Evolutionary conservation across 2,888 invertebrate species (phyloP).

Genomic region (Tachina grossa): DNA sequence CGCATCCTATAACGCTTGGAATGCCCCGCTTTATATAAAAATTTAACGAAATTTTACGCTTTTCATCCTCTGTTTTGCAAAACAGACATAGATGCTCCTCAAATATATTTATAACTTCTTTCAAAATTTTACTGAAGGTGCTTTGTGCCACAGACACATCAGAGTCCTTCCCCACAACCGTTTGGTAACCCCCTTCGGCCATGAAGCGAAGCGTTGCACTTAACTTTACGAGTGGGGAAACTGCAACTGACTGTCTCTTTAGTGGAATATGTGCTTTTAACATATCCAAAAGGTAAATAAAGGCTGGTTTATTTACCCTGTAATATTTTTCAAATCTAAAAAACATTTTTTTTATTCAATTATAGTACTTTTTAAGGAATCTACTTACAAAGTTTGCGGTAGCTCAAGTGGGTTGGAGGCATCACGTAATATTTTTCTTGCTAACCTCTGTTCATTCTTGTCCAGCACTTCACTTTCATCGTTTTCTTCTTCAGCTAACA

Average conservation of each 20-base stretch:
- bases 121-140: too few relatives aligned
- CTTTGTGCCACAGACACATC: neutral
- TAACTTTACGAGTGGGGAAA: constrained; percentile 44
- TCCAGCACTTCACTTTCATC: too few relatives aligned
- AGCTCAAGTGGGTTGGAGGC: neutral
- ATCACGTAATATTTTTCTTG: too few relatives aligned
- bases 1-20: neutral
- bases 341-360: neutral
- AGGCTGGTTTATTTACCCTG: too few relatives aligned
- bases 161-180: constrained; percentile 22
- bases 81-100: constrained; percentile 39
- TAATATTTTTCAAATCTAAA: too few relatives aligned
- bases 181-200: constrained; percentile 42
- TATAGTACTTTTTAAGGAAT: constrained; percentile 25
- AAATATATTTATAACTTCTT: too few relatives aligned
- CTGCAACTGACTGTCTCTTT: constrained; percentile 28
- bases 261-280: constrained; percentile 3
- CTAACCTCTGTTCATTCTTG: too few relatives aligned
- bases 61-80: constrained; percentile 32
- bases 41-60: constrained; percentile 29
- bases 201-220: constrained; percentile 42
- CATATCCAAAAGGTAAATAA: too few relatives aligned
- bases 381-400: constrained; percentile 42
- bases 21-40: constrained; percentile 23
- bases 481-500: too few relatives aligned